Percentiles rank a stretch among this genome's conserved stretches.
Evolutionary conservation across 1,140 invertebrate genomes (phyloP).

Genomic region (Drosophila persimilis): DNA sequence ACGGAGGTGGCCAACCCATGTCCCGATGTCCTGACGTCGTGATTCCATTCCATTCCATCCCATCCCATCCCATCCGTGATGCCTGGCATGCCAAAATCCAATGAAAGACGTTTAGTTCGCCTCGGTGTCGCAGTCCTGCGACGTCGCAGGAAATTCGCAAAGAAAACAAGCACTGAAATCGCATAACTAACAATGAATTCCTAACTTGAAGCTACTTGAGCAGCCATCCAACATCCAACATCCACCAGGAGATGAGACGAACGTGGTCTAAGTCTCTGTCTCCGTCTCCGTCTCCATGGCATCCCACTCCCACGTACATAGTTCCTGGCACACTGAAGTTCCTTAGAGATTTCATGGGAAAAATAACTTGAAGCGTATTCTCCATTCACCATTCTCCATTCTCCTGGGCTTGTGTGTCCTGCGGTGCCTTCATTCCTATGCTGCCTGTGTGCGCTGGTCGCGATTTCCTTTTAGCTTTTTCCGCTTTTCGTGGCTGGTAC

Average conservation of each 20-base stretch:
- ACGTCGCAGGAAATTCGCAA: constrained; percentile 70
- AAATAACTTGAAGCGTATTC: constrained; percentile 64
- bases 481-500: constrained; percentile 23
- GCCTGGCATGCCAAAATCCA: constrained; percentile 80
- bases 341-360: constrained; percentile 62
- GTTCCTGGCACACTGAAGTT: constrained; percentile 28
- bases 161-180: constrained; percentile 82
- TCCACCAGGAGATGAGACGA: constrained; percentile 52
- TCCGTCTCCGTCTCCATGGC: constrained; percentile 2
- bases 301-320: constrained; percentile 30
- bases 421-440: constrained; percentile 68
- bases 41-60: constrained; percentile 71
- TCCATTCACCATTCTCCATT: constrained; percentile 19
- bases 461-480: constrained; percentile 49
- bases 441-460: constrained; percentile 67
- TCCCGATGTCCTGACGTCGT: constrained; percentile 41
- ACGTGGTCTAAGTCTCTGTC: constrained; percentile 63
- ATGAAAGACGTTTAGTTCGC: constrained; percentile 79
- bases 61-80: constrained; percentile 53
- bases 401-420: constrained; percentile 10
- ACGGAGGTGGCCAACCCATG: no score
- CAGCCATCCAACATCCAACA: constrained; percentile 53
- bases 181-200: constrained; percentile 82
- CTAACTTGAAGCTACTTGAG: constrained; percentile 79
- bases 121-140: constrained; percentile 48